Percentiles rank a stretch among this genome's conserved stretches.
These are phyloP conservation scores for Agelaius tricolor DNA, from an alignment of 2,113 vertebrate species.

Conservation along the genomic window DNA sequence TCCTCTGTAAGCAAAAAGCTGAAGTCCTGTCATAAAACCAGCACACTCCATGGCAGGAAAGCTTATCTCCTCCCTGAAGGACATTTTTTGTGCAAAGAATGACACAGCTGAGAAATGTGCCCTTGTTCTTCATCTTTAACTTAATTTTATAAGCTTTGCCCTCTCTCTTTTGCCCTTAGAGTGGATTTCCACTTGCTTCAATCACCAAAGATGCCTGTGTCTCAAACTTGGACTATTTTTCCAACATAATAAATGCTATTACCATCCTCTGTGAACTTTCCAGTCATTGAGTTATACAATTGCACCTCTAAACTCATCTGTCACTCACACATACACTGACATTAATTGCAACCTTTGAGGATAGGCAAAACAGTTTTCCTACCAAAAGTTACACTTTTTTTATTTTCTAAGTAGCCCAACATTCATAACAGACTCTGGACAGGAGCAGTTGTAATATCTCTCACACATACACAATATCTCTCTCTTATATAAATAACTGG, in stretches of 20 bases:
- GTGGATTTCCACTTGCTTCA: neutral
- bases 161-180: neutral
- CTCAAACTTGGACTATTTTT: neutral
- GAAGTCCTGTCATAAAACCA: neutral
- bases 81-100: neutral
- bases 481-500: neutral
- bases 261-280: neutral
- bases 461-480: neutral
- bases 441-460: neutral
- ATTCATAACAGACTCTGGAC: neutral
- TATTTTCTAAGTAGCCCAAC: neutral
- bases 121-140: neutral
- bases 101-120: neutral
- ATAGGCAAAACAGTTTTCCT: neutral
- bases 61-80: neutral
- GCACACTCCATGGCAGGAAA: accelerated
- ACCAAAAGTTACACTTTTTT: neutral
- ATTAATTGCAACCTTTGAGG: neutral
- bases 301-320: neutral
- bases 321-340: neutral
- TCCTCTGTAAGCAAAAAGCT: neutral
- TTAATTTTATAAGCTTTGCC: neutral
- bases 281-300: neutral
- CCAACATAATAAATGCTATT: neutral
- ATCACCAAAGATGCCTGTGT: neutral